These are phyloP conservation scores for Diploptera punctata DNA, from an alignment of 2,888 invertebrate genomes.

Conservation along the genomic window DNA sequence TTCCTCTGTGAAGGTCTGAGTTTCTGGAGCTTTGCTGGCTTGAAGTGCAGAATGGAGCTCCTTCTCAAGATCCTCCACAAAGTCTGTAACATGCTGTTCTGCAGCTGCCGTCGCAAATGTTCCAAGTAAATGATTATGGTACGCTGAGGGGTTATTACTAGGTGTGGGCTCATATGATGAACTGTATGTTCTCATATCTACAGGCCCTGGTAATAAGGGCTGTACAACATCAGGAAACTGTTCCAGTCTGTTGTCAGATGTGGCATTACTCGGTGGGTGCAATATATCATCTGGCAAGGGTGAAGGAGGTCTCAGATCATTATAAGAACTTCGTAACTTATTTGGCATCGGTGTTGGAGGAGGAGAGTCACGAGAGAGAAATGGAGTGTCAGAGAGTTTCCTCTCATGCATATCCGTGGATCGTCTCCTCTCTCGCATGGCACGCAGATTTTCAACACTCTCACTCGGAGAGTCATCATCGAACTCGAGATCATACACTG, in stretches of 20 bases:
- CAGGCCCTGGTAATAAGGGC: constrained; percentile 78
- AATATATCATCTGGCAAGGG: constrained; percentile 48
- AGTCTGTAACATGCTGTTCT: constrained; percentile 41
- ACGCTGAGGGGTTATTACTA: constrained; percentile 60
- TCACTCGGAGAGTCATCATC: constrained; percentile 70
- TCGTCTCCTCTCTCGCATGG: constrained; percentile 78
- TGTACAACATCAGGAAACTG: constrained; percentile 47
- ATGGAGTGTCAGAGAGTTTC: constrained; percentile 56
- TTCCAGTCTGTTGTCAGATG: constrained; percentile 45
- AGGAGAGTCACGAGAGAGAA: constrained; percentile 57
- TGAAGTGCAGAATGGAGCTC: constrained; percentile 73
- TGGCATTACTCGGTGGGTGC: constrained; percentile 20
- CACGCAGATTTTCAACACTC: constrained; percentile 75
- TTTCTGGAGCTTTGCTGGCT: constrained; percentile 57
- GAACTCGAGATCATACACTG: constrained; percentile 86
- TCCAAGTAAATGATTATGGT: constrained; percentile 65
- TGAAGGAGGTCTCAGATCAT: constrained; percentile 59
- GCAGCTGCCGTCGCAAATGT: constrained; percentile 32
- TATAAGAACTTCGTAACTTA: constrained; percentile 53
- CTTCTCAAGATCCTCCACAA: constrained; percentile 74
- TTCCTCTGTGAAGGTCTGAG: constrained; percentile 37
- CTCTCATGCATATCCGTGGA: constrained; percentile 73
- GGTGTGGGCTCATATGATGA: constrained; percentile 64
- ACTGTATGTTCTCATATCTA: constrained; percentile 89
- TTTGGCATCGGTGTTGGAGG: constrained; percentile 59